Percentiles rank a stretch among this genome's conserved stretches.
phyloP scores from a whole-genome alignment of 2,113 vertebrate genomes.

The Melanerpes aurifrons region DNA sequence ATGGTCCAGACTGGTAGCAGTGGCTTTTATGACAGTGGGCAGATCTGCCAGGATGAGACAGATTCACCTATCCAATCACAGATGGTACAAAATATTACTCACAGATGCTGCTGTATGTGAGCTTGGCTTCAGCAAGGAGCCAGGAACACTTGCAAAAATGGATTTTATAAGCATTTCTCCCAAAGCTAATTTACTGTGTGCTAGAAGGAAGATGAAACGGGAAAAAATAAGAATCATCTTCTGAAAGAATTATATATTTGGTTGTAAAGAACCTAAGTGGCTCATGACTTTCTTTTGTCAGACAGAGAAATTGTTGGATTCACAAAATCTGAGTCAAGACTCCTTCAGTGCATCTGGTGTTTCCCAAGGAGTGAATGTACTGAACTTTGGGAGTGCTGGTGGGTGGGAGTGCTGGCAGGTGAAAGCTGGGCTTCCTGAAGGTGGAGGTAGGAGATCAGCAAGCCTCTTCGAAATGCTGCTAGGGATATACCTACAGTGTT shows the following conservation, averaged over 20 bases:
- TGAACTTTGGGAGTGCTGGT: constrained; percentile 8
- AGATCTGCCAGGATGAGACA: constrained; percentile 56
- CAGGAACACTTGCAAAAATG: background rate
- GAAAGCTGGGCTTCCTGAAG: background rate
- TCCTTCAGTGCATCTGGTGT: constrained; percentile 64
- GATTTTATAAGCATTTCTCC: constrained; percentile 31
- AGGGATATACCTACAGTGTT: background rate
- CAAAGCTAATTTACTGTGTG: background rate
- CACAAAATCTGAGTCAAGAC: constrained; percentile 51
- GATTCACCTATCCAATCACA: constrained; percentile 66
- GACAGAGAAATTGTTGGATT: constrained; percentile 15
- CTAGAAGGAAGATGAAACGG: background rate
- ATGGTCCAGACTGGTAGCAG: constrained; percentile 17
- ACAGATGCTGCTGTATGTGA: constrained; percentile 54
- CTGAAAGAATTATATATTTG: background rate
- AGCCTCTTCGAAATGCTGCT: background rate
- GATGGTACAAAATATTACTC: constrained; percentile 66
- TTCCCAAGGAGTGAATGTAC: constrained; percentile 45
- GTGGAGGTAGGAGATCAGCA: background rate
- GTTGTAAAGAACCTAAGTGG: background rate
- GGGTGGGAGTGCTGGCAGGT: background rate
- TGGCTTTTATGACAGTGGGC: constrained; percentile 48
- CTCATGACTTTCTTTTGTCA: constrained; percentile 34
- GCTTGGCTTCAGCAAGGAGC: constrained; percentile 27
- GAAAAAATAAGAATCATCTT: background rate